Conservation (phyloP, 2,113 vertebrate species). For the Tricholaema leucomelas region DNA sequence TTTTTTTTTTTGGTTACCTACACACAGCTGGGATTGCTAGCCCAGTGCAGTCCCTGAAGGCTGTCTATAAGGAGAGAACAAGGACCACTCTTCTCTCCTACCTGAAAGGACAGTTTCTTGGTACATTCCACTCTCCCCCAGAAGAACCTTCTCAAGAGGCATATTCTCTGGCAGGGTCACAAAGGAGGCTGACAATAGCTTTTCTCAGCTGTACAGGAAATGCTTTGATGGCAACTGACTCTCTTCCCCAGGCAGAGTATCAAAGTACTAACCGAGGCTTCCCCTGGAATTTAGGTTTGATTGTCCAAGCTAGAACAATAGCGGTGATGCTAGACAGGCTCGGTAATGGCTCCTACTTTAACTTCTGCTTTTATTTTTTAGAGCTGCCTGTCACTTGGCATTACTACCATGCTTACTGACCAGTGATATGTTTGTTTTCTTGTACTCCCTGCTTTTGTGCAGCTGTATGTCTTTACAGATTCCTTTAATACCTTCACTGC, state of each 20-base stretch:
- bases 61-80: neutral
- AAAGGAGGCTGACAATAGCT: constrained; percentile 14
- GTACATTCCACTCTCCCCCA: neutral
- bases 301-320: constrained; percentile 31
- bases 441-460: neutral
- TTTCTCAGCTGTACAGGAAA: neutral
- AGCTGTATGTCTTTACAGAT: neutral
- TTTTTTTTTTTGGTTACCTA: neutral
- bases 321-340: neutral
- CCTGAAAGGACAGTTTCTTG: neutral
- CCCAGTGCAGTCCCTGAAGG: neutral
- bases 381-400: constrained; percentile 29
- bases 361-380: constrained; percentile 35
- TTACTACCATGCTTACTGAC: neutral
- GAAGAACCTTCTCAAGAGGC: neutral
- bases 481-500: neutral
- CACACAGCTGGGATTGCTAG: rapidly evolving
- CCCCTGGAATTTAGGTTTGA: constrained; percentile 26
- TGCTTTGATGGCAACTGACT: constrained; percentile 37
- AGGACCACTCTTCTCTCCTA: neutral
- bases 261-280: constrained; percentile 14
- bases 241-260: constrained; percentile 44
- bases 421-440: neutral
- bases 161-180: neutral
- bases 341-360: constrained; percentile 44